Percentiles rank a stretch among this genome's conserved stretches.
These are phyloP conservation scores for Salminus brasiliensis DNA, from an alignment of 2,113 vertebrate genomes.

Conservation along the genomic window DNA sequence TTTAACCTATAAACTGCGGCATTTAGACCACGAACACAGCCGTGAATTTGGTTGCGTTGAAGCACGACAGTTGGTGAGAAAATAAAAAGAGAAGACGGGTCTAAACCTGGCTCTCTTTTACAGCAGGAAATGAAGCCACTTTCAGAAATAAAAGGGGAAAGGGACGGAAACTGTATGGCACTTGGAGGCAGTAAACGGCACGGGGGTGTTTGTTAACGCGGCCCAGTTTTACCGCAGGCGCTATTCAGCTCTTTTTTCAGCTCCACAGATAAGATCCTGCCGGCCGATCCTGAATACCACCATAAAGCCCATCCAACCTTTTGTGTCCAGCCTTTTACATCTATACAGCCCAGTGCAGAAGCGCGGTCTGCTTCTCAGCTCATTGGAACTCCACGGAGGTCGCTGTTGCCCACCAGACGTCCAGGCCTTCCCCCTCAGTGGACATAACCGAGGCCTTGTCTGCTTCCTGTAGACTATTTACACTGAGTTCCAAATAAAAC, in stretches of 20 bases:
- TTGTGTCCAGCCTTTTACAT: conserved; percentile 66
- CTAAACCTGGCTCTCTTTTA: conserved; percentile 27
- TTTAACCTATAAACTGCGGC: background rate
- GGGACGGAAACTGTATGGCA: conserved; percentile 61
- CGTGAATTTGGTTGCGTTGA: background rate
- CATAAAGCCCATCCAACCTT: conserved; percentile 77
- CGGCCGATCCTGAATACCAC: conserved; percentile 75
- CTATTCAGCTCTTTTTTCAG: conserved; percentile 77
- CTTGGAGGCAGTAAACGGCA: conserved; percentile 74
- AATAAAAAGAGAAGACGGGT: background rate
- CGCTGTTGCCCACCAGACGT: conserved; percentile 81
- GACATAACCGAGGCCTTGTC: conserved; percentile 96
- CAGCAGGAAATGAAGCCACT: conserved; percentile 27
- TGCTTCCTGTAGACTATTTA: background rate
- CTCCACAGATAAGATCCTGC: conserved; percentile 77
- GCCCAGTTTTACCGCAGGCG: conserved; percentile 71
- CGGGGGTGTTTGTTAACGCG: conserved; percentile 69
- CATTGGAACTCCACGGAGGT: conserved; percentile 66
- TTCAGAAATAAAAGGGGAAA: conserved; percentile 56
- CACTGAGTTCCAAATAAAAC: conserved; percentile 46
- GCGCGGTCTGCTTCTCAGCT: conserved; percentile 66
- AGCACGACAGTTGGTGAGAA: background rate
- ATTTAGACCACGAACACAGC: background rate
- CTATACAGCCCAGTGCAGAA: conserved; percentile 73
- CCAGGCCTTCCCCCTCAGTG: conserved; percentile 62